Evolutionary conservation across 1,140 invertebrate genomes (phyloP).

Genomic region (Drosophila paulistorum): DNA sequence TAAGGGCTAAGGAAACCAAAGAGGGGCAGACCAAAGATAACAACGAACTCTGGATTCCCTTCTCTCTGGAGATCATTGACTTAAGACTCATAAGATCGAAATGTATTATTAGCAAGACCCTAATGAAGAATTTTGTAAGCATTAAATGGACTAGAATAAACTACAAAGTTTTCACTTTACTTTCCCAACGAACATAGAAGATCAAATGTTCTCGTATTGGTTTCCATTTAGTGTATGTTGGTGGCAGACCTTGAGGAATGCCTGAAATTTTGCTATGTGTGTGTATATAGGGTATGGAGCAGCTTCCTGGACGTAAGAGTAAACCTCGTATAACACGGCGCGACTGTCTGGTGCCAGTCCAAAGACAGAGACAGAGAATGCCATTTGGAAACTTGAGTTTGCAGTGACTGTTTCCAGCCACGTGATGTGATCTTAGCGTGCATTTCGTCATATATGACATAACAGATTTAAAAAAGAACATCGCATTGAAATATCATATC

Average conservation of each 20-base stretch:
- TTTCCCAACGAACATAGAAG: too few species aligned
- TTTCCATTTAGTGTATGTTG: too few species aligned
- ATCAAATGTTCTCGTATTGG: too few species aligned
- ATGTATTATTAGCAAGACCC: too few species aligned
- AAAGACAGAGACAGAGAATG: neutral
- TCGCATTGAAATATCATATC: too few species aligned
- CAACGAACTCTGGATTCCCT: neutral
- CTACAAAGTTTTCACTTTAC: too few species aligned
- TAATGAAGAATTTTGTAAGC: too few species aligned
- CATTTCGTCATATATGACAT: neutral
- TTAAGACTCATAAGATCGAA: too few species aligned
- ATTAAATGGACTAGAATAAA: too few species aligned
- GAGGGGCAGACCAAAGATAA: neutral
- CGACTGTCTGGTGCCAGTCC: neutral
- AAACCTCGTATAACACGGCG: neutral
- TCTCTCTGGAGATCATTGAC: neutral
- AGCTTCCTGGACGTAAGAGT: slow-evolving; percentile 2
- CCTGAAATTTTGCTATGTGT: neutral
- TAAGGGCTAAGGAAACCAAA: too few species aligned
- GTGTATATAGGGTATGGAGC: neutral
- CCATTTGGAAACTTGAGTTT: neutral
- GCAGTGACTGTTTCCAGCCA: neutral
- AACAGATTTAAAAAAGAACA: too few species aligned
- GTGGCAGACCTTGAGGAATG: too few species aligned
- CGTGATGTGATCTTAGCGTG: neutral